Percentiles rank a stretch among this genome's conserved stretches.
These are phyloP conservation scores for Malurus leucopterus DNA, from an alignment of 2,797 vertebrate genomes.

Conservation along the genomic window DNA sequence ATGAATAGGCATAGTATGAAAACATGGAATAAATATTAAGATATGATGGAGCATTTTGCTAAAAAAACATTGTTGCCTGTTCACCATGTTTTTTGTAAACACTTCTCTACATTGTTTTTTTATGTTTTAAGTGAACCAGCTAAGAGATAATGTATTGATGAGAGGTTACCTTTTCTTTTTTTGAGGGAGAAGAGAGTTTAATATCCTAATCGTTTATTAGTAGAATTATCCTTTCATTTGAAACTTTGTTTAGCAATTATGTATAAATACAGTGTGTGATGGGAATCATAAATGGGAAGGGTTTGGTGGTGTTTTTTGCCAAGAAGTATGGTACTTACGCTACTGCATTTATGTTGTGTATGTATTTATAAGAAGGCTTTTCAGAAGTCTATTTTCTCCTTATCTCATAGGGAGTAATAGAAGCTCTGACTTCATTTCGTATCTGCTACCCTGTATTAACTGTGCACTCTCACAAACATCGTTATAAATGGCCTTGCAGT, in stretches of 20 bases:
- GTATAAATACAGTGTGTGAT: not conserved
- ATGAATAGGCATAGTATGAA: not conserved
- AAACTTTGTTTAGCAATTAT: not conserved
- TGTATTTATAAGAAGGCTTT: not conserved
- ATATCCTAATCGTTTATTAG: not conserved
- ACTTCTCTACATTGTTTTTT: not conserved
- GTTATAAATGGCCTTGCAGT: not conserved
- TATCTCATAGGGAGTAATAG: not conserved
- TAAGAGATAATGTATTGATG: not conserved
- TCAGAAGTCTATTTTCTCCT: not conserved
- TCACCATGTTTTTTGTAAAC: not conserved
- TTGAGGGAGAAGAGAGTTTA: not conserved
- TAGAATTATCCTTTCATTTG: not conserved
- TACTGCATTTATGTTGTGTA: not conserved
- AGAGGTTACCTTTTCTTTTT: not conserved
- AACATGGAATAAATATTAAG: not conserved
- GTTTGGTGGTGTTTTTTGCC: not conserved
- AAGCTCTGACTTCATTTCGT: not conserved
- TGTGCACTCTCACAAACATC: not conserved
- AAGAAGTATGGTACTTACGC: not conserved
- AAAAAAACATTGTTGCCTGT: not conserved
- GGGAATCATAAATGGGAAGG: not conserved
- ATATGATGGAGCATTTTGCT: not conserved
- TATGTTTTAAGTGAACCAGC: not conserved
- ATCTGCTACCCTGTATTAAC: not conserved